phyloP scores from a whole-genome alignment of 2,797 vertebrate genomes.

The Varecia variegata region DNA sequence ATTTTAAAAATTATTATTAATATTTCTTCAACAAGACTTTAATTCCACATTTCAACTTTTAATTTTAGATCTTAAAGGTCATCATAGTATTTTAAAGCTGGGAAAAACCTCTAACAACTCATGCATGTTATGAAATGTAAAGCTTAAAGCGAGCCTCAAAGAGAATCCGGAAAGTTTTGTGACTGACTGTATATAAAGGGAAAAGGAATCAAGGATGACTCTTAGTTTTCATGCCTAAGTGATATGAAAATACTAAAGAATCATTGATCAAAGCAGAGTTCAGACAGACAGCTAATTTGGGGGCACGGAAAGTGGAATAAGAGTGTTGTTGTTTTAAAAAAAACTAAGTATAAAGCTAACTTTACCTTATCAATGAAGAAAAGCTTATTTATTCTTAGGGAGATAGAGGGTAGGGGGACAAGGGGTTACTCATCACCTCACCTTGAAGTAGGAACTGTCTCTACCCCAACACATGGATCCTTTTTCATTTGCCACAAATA shows the following conservation, averaged over 20 bases:
- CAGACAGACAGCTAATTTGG: neutral
- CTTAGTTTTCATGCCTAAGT: neutral
- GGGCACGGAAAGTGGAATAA: neutral
- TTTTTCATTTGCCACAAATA: slow-evolving; percentile 16
- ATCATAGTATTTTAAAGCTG: slow-evolving; percentile 10
- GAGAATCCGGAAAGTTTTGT: neutral
- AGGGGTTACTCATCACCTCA: neutral
- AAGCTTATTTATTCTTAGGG: neutral
- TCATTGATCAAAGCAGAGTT: neutral
- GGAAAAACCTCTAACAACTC: neutral
- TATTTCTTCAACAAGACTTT: neutral
- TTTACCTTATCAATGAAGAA: neutral
- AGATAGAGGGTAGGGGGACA: neutral
- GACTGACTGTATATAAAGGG: neutral
- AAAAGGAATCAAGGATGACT: neutral
- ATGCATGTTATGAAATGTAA: neutral
- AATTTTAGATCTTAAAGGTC: slow-evolving; percentile 16
- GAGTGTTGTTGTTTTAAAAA: neutral
- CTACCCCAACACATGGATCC: neutral
- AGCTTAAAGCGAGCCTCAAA: neutral
- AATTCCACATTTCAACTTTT: slow-evolving; percentile 32
- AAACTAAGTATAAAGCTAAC: neutral
- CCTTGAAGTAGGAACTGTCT: neutral
- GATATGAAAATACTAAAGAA: neutral
- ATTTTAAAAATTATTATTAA: slow-evolving; percentile 15